Evolutionary conservation across 2,797 vertebrate species (phyloP), one percentile per base, ranked within the genome.

Genomic region (Chaenodraco wilsoni): DNA sequence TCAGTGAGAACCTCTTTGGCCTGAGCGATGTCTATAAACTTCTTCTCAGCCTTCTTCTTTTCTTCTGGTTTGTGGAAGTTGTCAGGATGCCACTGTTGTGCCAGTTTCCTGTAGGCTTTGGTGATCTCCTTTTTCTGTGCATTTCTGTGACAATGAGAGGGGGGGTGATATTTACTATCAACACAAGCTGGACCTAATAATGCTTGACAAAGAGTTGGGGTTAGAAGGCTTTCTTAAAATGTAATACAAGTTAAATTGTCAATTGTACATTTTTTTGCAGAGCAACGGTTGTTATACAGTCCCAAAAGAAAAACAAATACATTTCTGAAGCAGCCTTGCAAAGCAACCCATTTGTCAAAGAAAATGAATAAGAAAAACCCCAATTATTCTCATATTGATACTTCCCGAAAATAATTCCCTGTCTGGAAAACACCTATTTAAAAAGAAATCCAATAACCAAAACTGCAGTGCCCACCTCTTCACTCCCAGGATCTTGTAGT

Each of bases 1-100:
- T 99, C 95, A 7, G 97, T 98, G 60, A 99, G 96, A 61, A 99
- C 98, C 93, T 99, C 98, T 91, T 99, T 99, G 78, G 98, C 98
- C 90, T 97, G 97, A 86, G 96, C 98, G 2, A 99, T 99, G 86
- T 98, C 97, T 9, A 99, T 99, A 77, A 99, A 99, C 92, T 96
- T 99, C 84, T 98, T 98, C 92, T 99, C 98, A 0, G 98, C 98
- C 80, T 92, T 95, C 83, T 98, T 98, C 93, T 99, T 99, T 69
- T 98, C 97, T 71, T 96, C 96, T 37, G 96, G 93, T 75, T 96
- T 95, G 89, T 97, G 96, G 90, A 99, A 99, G 90, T 99, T 99
- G 93, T 99, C 98, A 0, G 98, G 98, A 61, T 99, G 98, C 98
- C 98, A 99, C 89, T 97, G 97, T 84, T 96, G 94, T 11, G 98